Evolutionary conservation across 1,140 invertebrate genomes (phyloP).

Genomic region (Tetramorium alpestre): DNA sequence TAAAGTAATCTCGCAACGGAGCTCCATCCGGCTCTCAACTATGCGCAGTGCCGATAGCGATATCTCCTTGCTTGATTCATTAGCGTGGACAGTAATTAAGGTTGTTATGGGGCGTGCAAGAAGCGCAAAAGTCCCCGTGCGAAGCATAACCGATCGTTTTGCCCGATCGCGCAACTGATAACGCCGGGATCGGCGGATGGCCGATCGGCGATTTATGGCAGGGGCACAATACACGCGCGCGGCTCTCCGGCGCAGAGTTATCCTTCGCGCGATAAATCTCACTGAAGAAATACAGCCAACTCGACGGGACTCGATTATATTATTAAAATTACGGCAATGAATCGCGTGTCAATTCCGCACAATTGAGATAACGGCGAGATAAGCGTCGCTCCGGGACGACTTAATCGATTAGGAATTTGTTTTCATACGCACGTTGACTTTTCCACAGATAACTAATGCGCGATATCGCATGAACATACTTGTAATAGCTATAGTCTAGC

Average conservation of each 20-base stretch:
- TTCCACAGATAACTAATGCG: not conserved
- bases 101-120: slow-evolving; percentile 45
- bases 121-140: slow-evolving; percentile 38
- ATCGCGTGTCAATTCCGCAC: slow-evolving; percentile 28
- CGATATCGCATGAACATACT: not conserved
- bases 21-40: slow-evolving; percentile 20
- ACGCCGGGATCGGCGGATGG: slow-evolving; percentile 29
- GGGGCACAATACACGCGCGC: not conserved
- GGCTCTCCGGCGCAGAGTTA: not conserved
- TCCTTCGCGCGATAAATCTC: slow-evolving; percentile 36
- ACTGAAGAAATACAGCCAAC: slow-evolving; percentile 18
- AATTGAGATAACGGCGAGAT: slow-evolving; percentile 15
- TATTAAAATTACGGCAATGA: slow-evolving; percentile 54
- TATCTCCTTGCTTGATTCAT: slow-evolving; percentile 54
- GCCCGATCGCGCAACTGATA: slow-evolving; percentile 48
- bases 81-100: slow-evolving; percentile 63
- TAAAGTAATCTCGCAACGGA: slow-evolving; percentile 40
- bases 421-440: not conserved
- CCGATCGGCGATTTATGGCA: slow-evolving; percentile 47
- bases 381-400: not conserved
- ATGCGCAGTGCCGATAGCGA: slow-evolving; percentile 52
- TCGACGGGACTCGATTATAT: slow-evolving; percentile 17
- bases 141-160: slow-evolving; percentile 44
- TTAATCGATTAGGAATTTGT: slow-evolving; percentile 23
- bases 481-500: not conserved